phyloP scores from a whole-genome alignment of 2,113 vertebrate genomes.

The Xerus inauris region DNA sequence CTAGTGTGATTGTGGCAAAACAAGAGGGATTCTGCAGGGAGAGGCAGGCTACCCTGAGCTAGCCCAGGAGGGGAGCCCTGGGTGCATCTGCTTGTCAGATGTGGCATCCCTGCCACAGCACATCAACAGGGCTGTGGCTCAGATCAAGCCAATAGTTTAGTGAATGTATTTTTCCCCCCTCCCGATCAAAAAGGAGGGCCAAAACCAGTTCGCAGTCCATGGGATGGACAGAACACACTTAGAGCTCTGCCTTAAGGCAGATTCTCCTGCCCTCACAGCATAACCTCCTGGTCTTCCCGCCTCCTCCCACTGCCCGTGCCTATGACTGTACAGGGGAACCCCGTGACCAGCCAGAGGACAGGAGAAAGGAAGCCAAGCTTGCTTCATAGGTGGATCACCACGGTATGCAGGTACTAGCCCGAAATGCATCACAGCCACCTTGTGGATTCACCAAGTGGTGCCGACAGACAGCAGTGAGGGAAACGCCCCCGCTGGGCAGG shows the following conservation, averaged over 20 bases:
- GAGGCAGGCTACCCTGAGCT: fast-evolving
- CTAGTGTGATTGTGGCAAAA: neutral
- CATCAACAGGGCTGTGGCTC: neutral
- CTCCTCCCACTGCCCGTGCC: neutral
- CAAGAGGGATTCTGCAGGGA: neutral
- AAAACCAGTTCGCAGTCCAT: neutral
- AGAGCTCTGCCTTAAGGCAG: neutral
- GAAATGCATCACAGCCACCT: fast-evolving
- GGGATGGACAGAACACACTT: neutral
- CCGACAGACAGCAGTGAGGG: neutral
- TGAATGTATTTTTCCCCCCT: neutral
- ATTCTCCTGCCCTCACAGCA: neutral
- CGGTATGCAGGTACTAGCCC: neutral
- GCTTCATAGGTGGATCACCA: neutral
- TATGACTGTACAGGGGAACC: neutral
- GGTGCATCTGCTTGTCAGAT: neutral
- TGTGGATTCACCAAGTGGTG: neutral
- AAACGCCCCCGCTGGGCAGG: fast-evolving
- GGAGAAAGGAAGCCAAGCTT: neutral
- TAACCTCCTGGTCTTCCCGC: neutral
- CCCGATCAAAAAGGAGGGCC: neutral
- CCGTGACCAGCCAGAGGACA: neutral
- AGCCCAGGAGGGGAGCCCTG: neutral
- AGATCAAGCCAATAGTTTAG: neutral
- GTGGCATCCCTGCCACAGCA: neutral